A percentile compares a stretch with the other conserved stretches of the same genome.
These are phyloP conservation scores for Rhamnusium bicolor DNA, from an alignment of 2,888 invertebrate genomes.

Conservation along the genomic window DNA sequence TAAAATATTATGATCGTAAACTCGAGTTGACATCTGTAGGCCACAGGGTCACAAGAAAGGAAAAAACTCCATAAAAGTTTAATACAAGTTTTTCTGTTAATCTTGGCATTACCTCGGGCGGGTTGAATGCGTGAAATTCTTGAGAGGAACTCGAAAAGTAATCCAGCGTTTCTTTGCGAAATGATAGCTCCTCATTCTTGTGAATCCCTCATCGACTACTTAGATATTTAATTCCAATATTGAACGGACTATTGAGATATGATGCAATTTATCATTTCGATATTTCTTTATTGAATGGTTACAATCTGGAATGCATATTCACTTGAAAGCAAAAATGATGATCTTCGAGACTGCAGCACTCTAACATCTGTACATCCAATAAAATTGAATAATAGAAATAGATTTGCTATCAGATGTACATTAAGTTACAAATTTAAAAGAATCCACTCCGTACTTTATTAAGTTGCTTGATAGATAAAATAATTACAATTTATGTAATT, in stretches of 20 bases:
- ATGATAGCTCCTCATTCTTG: conserved; percentile 25
- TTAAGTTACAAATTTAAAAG: neutral
- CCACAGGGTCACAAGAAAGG: conserved; percentile 32
- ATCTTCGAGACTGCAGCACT: neutral
- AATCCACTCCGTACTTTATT: too few relatives aligned
- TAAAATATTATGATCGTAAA: conserved; percentile 38
- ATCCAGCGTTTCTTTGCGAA: conserved; percentile 35
- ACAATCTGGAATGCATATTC: neutral
- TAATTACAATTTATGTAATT: too few relatives aligned
- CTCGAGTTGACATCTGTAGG: conserved; percentile 38
- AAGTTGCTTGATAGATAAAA: too few relatives aligned
- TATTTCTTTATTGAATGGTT: conserved; percentile 33
- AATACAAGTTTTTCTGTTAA: conserved; percentile 51
- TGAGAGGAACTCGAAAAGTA: conserved; percentile 20
- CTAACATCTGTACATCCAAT: neutral
- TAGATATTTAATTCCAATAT: conserved; percentile 32
- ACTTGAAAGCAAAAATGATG: neutral
- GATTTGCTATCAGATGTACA: neutral
- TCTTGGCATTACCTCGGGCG: conserved; percentile 47
- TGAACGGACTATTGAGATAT: conserved; percentile 30
- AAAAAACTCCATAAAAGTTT: conserved; percentile 46
- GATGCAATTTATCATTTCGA: conserved; percentile 31
- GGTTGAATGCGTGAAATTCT: conserved; percentile 42
- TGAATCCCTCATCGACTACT: conserved; percentile 28
- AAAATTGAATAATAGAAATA: neutral